These are phyloP conservation scores for Pituophis catenifer DNA, from an alignment of 2,113 vertebrate species.

Conservation along the genomic window DNA sequence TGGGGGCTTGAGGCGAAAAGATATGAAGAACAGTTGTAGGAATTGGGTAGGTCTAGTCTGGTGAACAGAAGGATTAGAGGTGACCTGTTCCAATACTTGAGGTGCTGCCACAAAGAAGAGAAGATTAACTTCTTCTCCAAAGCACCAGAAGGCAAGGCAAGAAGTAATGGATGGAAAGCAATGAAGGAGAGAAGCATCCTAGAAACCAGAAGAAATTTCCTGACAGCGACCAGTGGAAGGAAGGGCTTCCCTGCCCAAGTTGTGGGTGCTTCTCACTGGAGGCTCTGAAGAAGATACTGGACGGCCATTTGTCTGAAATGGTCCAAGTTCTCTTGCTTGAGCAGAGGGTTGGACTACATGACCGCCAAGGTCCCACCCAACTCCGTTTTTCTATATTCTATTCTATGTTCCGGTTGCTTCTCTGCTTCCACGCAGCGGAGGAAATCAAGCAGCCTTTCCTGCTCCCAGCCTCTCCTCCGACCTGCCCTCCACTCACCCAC, in stretches of 20 bases:
- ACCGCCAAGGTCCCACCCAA: not conserved
- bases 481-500: not conserved
- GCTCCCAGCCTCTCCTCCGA: not conserved
- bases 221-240: no score
- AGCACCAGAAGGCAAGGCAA: not conserved
- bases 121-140: not conserved
- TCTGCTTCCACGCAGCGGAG: not conserved
- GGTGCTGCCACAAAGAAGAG: not conserved
- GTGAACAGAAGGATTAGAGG: no score
- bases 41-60: not conserved
- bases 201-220: no score
- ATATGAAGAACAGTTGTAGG: not conserved
- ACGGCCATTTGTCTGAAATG: not conserved
- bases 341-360: not conserved
- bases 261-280: not conserved
- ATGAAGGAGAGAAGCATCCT: no score
- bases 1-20: not conserved
- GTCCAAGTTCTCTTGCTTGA: not conserved
- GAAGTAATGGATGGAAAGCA: no score
- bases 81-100: no score
- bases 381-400: not conserved
- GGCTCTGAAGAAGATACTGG: not conserved
- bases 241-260: not conserved
- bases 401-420: not conserved
- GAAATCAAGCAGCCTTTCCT: not conserved